Evolutionary conservation across 37 sponge, comb jelly and placozoan genomes (phyloP), one percentile per base, ranked within the genome.

Genomic region (Beroe forskalii): DNA sequence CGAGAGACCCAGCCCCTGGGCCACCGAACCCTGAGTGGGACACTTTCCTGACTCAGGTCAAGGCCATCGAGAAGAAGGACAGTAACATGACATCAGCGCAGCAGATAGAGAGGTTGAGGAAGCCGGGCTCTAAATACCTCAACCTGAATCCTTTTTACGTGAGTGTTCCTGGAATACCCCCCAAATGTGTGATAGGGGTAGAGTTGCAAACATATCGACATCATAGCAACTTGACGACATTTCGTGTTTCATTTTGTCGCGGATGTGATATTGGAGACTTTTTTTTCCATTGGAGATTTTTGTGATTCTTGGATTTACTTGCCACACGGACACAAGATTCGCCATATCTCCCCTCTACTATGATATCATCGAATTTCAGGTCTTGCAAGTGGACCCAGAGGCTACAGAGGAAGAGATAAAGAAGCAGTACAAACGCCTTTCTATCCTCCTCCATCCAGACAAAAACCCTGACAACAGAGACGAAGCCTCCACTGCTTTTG

Each of bases 391-490:
- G 0, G 93, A 92, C 48, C 83, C 93, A 19, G 95, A 94, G 12
- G 93, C 94, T 9, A 90, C 92, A 60, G 90, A 90, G 0, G 92
- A 92, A 25, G 91, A 94, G 62, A 62, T 96, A 35, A 92, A 94
- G 90, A 98, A 94, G 89, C 90, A 92, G 3, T 98, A 96, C 90
- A 90, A 95, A 60, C 41, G 95, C 93, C 90, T 97, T 8, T 97
- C 98, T 2, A 93, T 97, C 25, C 90, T 97, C 27, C 95, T 97
- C n/a, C 98, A 97, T 93, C 98, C 98, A 31, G 98, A 97, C 62
- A 97, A 97, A 80, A 97, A 97, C 69, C 90, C 41, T 0, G 93
- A 95, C 41, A 93, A 94, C 76, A 93, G 83, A 76, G 98, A 97
- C 23, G 91, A 91, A 67, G 98, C 98, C 23, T 94, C 95, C 86